A percentile compares a stretch with the other conserved stretches of the same genome.
Evolutionary conservation across 1,140 invertebrate species (phyloP).

Genomic region (Calosoma granatense): DNA sequence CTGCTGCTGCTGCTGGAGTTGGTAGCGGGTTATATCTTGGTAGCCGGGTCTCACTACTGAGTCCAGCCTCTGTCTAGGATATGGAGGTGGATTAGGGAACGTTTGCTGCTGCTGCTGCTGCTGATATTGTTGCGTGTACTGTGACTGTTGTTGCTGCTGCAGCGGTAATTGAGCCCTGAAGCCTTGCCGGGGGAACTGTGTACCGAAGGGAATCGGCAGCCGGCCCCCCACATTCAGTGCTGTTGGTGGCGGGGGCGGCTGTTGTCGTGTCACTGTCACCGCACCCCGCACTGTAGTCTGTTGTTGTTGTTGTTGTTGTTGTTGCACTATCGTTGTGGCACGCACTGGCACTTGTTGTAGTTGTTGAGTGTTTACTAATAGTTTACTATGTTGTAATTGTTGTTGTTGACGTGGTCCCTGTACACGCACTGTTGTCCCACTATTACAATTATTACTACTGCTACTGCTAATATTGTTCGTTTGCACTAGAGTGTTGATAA

Average conservation of each 20-base stretch:
- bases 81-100: constrained; percentile 34
- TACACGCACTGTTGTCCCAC: no score
- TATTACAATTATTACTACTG: no score
- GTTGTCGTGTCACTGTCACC: neutral
- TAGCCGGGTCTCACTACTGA: constrained; percentile 47
- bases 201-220: neutral
- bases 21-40: constrained; percentile 48
- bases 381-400: constrained; percentile 17
- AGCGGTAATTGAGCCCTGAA: neutral
- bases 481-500: neutral
- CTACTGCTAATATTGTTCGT: neutral
- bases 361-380: constrained; percentile 14
- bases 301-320: constrained; percentile 19
- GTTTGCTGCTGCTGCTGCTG: constrained; percentile 30
- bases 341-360: constrained; percentile 20
- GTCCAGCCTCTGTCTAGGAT: constrained; percentile 44
- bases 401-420: neutral
- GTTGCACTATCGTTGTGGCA: constrained; percentile 14
- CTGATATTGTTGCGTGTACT: constrained; percentile 26
- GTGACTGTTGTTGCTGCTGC: constrained; percentile 18
- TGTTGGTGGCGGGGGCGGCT: neutral
- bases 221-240: neutral
- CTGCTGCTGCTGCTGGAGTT: constrained; percentile 40
- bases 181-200: neutral
- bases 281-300: neutral